These are phyloP conservation scores for Apistogramma diplotaenia DNA, from an alignment of 2,113 vertebrate genomes.

Conservation along the genomic window DNA sequence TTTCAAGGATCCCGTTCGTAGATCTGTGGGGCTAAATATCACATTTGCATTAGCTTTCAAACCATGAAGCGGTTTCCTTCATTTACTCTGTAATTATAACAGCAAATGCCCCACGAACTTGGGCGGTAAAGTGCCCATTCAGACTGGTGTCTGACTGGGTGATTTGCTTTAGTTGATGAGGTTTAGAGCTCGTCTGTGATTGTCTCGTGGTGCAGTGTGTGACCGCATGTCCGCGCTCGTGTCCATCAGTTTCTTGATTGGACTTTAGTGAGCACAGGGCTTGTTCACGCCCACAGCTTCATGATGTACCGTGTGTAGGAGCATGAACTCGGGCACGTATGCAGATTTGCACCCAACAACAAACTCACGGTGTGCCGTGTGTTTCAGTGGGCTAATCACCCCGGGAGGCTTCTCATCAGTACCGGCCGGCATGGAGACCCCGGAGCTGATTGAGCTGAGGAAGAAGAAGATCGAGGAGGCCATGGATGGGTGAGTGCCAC, in stretches of 20 bases:
- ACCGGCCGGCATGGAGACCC: slow-evolving; percentile 91
- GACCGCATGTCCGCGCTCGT: neutral
- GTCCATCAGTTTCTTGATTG: neutral
- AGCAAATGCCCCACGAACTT: neutral
- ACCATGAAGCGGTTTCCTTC: neutral
- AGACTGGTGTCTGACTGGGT: neutral
- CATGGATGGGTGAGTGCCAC: slow-evolving; percentile 86
- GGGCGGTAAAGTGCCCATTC: neutral
- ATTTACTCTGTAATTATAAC: neutral
- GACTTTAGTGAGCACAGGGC: neutral
- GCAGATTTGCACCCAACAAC: neutral
- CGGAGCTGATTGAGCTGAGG: slow-evolving; percentile 90
- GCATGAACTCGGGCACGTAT: neutral
- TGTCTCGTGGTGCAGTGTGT: neutral
- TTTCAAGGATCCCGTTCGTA: fast-evolving
- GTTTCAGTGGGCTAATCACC: slow-evolving; percentile 86
- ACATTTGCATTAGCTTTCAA: neutral
- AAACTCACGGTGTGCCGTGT: neutral
- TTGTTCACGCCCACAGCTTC: neutral
- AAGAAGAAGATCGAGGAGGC: slow-evolving; percentile 96
- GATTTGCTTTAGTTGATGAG: neutral
- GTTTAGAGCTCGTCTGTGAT: neutral
- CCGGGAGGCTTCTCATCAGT: slow-evolving; percentile 91
- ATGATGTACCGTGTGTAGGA: neutral
- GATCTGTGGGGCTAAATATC: neutral